A percentile compares a stretch with the other conserved stretches of the same genome.
Evolutionary conservation across 1,140 invertebrate species (phyloP).

Genomic region (Calycopis cecrops): DNA sequence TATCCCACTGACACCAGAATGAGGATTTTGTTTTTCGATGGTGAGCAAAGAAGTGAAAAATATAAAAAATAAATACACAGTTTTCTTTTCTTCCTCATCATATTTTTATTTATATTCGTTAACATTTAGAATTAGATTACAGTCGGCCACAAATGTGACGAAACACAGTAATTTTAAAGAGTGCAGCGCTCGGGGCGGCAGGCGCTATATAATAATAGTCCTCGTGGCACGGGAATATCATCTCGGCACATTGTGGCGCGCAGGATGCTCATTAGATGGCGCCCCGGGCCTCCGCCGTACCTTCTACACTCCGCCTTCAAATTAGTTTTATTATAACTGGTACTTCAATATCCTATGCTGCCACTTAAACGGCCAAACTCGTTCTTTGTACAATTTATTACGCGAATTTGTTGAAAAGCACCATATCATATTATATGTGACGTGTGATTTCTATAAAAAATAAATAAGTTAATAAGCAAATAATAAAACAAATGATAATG

Average conservation of each 20-base stretch:
- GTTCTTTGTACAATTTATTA: not conserved
- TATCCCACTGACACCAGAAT: too few species aligned
- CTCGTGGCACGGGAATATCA: conserved; percentile 59
- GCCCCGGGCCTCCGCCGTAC: conserved; percentile 47
- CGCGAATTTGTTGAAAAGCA: too few species aligned
- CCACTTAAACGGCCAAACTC: conserved; percentile 27
- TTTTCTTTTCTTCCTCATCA: too few species aligned
- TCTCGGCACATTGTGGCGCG: conserved; percentile 64
- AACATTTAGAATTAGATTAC: conserved; percentile 51
- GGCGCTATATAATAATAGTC: conserved; percentile 64
- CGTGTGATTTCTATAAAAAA: too few species aligned
- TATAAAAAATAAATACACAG: too few species aligned
- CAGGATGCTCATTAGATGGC: conserved; percentile 68
- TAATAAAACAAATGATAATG: too few species aligned
- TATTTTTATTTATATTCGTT: conserved; percentile 16
- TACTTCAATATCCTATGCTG: conserved; percentile 30
- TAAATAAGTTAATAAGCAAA: too few species aligned
- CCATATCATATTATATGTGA: not conserved
- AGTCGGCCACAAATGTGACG: conserved; percentile 44
- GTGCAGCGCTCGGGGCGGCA: conserved; percentile 47
- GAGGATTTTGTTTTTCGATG: too few species aligned
- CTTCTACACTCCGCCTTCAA: conserved; percentile 39
- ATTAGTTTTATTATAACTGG: conserved; percentile 57
- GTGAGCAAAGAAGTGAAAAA: too few species aligned
- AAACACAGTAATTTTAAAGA: conserved; percentile 59